Evolutionary conservation across 2,113 vertebrate species (phyloP), one percentile per base, ranked within the genome.

Genomic region (Calyptommatus sinebrachiatus): DNA sequence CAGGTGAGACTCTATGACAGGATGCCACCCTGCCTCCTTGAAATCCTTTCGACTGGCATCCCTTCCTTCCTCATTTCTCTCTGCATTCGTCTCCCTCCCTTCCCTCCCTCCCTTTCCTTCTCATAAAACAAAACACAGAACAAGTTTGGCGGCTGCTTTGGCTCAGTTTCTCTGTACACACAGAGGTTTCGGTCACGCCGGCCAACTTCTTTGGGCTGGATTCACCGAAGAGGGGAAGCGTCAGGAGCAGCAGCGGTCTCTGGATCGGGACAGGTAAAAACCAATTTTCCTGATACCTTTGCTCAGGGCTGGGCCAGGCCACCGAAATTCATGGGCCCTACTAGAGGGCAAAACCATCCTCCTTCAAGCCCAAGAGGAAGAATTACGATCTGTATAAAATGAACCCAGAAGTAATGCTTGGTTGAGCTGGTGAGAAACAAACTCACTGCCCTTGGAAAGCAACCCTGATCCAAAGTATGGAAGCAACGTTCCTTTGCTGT

Each of bases 121-220:
- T 16, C 53, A 24, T 73, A 62, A 78, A 83, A 73, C 61, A 9
- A 48, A 57, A 60, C 81, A 26, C 41, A 60, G 50, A 83, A 74
- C 81, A 31, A 35, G 81, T 78, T 74, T 69, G 50, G 41, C 35
- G 16, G 76, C 74, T 53, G 70, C 16, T 1, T n/a, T 31, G 22
- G 50, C 31, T 69, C 8, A 29, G 71, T 83, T 74, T 83, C 82
- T 78, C 71, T 70, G 82, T 74, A 61, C 71, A 78, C 48, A 73
- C 71, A n/a, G 71, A 31, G 26, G 82, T 83, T 83, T 83, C 82
- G 82, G 82, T 83, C 18, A 35, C 16, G 62, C 7, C 31, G 62
- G 63, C 41, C 65, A n/a, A 71, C 66, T 74, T 60, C 53, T 9
- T 74, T 61, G 14, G 46, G 9, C 50, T 6, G 41, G 22, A 63